Base-by-base conservation (phyloP, 2,888 invertebrate species). In the Tinea semifulvella region DNA sequence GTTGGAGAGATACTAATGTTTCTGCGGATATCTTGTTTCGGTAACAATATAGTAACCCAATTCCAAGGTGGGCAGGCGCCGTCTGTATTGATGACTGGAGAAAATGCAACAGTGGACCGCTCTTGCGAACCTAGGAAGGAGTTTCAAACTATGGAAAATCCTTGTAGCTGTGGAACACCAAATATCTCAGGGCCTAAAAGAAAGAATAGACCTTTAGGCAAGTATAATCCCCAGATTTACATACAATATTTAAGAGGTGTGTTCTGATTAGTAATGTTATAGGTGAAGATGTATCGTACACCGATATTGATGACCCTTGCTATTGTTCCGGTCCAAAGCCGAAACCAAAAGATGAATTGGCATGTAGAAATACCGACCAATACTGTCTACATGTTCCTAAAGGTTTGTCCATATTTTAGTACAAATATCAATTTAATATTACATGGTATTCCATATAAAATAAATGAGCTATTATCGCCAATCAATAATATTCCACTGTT, bases 21-120 rank as follows among this genome's bases (percentile, higher is more conserved):
- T 61, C 65, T 88, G 36, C 70, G 88, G 8, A 83, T 86, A 60
- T 86, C 87, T 4, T 87, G 87, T 54, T 88, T 88, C 53, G 88
- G 88, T 1, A 84, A 84, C 53, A 57, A 84, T 46, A 87, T 88
- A 19, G 81, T 88, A 8, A 88, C 88, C 1, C 85, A 84, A 56
- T 88, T 88, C 57, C 86, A 87, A 64, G 75, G 75, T 14, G 57
- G 58, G 13, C 22, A 40, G 7, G 13, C n/a, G 11, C 4, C n/a
- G 8, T 40, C 44, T 17, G 38, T 19, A 11, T 26, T 45, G 10
- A 42, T 48, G 16, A 42, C 13, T 57, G 64, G 42, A 61, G 60
- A n/a, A 62, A 64, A 13, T 14, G 3, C 10, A 6, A 18, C n/a
- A n/a, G 6, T 69, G n/a, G 71, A 74, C 49, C 62, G 73, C 14